phyloP scores from a whole-genome alignment of 2,113 vertebrate genomes.

The Archocentrus centrarchus region DNA sequence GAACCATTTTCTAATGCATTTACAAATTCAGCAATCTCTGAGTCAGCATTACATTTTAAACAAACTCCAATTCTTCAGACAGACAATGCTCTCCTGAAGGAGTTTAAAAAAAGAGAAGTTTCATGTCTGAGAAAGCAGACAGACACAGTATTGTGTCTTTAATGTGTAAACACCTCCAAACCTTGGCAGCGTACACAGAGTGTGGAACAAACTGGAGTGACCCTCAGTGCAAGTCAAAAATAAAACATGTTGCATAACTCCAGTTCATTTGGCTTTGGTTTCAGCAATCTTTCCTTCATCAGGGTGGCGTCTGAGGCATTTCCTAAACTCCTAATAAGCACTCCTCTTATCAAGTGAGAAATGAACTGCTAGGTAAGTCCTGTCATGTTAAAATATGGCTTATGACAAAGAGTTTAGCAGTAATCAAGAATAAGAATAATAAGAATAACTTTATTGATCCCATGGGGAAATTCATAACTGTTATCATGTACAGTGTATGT shows the following conservation, averaged over 20 bases:
- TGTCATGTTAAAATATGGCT: not conserved
- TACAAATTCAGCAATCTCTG: not conserved
- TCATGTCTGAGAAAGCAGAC: not conserved
- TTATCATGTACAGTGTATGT: not conserved
- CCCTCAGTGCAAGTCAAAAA: not conserved
- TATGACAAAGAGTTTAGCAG: not conserved
- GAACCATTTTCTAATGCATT: not conserved
- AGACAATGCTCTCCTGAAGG: rapidly evolving
- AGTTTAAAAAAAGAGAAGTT: not conserved
- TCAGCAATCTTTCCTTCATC: not conserved
- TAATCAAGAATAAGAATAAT: not conserved
- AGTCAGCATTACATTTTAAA: not conserved
- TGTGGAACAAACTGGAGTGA: not conserved
- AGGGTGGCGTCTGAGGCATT: not conserved
- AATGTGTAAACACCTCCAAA: not conserved
- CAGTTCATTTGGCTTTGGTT: not conserved
- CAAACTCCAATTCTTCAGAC: not conserved
- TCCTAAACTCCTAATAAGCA: not conserved
- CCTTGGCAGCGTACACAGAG: not conserved
- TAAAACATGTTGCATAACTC: not conserved
- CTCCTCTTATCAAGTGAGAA: not conserved
- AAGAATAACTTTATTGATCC: too few relatives aligned
- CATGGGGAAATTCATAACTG: too few relatives aligned
- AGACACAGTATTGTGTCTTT: not conserved
- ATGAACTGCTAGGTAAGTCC: not conserved